A percentile compares a stretch with the other conserved stretches of the same genome.
These are phyloP conservation scores for Oscheius sp. DNA, from an alignment of 1,140 invertebrate genomes.

Conservation along the genomic window DNA sequence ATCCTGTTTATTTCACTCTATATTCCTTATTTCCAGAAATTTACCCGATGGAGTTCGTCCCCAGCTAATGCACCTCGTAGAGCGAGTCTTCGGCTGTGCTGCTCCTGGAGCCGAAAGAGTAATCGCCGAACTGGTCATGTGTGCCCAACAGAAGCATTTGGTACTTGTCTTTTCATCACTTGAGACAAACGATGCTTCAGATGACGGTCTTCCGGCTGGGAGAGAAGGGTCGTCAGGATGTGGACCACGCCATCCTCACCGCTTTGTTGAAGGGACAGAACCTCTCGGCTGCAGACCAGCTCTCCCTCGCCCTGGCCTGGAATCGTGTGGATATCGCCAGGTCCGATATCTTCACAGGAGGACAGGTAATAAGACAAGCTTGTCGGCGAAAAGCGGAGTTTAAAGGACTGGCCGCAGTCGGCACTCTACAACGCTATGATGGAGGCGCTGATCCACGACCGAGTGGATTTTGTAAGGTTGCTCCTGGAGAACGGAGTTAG, in stretches of 20 bases:
- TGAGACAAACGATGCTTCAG: constrained; percentile 28
- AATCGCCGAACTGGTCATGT: constrained; percentile 44
- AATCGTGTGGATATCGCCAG: constrained; percentile 93
- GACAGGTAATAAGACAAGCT: background rate
- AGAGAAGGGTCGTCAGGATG: constrained; percentile 50
- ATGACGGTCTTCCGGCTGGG: constrained; percentile 55
- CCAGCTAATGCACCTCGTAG: constrained; percentile 47
- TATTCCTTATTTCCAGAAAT: constrained; percentile 34
- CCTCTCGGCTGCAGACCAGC: constrained; percentile 51
- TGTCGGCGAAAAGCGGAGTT: background rate
- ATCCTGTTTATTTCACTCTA: background rate
- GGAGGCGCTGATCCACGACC: constrained; percentile 90
- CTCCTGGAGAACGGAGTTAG: constrained; percentile 90
- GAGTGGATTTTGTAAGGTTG: constrained; percentile 91
- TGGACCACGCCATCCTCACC: constrained; percentile 58
- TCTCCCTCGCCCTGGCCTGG: constrained; percentile 82
- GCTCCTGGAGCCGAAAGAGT: constrained; percentile 36
- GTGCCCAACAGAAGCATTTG: constrained; percentile 45
- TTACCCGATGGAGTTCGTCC: constrained; percentile 44
- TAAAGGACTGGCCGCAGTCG: constrained; percentile 80
- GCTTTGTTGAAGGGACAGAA: constrained; percentile 59
- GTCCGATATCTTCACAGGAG: constrained; percentile 87
- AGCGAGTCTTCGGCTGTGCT: constrained; percentile 46
- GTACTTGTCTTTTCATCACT: background rate
- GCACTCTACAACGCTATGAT: constrained; percentile 92